Base-by-base conservation (phyloP, 2,113 vertebrate genomes). In the Columbina picui region DNA sequence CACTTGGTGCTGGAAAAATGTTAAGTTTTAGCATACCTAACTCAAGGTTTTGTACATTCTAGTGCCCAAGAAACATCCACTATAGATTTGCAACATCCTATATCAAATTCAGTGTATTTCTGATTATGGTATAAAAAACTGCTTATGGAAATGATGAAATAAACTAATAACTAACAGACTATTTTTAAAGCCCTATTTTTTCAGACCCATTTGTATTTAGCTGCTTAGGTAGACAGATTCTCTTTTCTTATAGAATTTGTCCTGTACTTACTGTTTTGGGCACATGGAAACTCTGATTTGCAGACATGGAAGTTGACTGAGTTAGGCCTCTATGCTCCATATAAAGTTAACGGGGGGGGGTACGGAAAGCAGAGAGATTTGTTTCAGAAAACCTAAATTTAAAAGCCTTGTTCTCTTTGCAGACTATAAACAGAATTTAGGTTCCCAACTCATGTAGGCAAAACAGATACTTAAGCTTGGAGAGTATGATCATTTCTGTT, bases 1-100 rank as follows among this genome's bases (percentile, higher is more conserved):
- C 99, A 91, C 98, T 98, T 34, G 99, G 99, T 92, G 98, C 99
- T 99, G 91, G 59, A 97, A 93, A 93, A 90, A 83, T 29, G 23
- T 68, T 71, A 73, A 64, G n/a, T 80, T 92, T 96, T 88, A 97
- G 63, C 32, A 73, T 13, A 67, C 9, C 2, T 36, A 79, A 77
- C 17, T 71, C 36, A 34, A 86, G 17, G 2, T 57, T 93, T 93
- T 84, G 7, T 49, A 61, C 13, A 78, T 75, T 79, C 43, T 34
- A 30, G 10, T n/a, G n/a, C 12, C 14, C 2, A 2, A 73, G 41
- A 64, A 80, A 70, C 18, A 76, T 26, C 10, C 12, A 25, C 14
- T 50, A 55, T 5, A 65, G 14, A 49, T 94, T 56, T 82, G 7
- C 25, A 86, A 63, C 6, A 63, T 49, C 12, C 22, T 78, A 38